Conservation (phyloP, 2,113 vertebrate genomes). For the Scartelaos histophorus region DNA sequence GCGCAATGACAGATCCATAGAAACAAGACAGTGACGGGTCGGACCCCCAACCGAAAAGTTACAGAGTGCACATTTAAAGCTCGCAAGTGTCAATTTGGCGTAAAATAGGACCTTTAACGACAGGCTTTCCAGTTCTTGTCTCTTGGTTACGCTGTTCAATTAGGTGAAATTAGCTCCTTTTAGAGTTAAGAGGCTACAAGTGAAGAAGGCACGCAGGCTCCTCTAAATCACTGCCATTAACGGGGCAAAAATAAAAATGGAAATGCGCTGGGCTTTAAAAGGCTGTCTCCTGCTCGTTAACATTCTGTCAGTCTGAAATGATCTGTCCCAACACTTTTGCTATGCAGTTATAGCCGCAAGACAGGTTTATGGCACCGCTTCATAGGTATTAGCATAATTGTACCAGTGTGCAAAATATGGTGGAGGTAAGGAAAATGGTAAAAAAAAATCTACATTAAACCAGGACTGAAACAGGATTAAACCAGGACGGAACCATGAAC, state of each 20-base stretch:
- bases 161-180: background rate
- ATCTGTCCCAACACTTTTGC: constrained; percentile 25
- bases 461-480: background rate
- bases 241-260: constrained; percentile 5
- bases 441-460: background rate
- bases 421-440: background rate
- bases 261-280: constrained; percentile 6
- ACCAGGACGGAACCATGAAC: too few species aligned
- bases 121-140: background rate
- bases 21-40: too few species aligned
- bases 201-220: background rate
- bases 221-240: background rate
- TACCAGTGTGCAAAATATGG: background rate
- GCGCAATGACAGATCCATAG: too few species aligned
- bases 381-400: background rate
- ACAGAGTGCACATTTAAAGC: too few species aligned
- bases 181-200: background rate
- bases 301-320: constrained; percentile 25
- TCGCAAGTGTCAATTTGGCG: too few species aligned
- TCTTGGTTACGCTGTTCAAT: too few species aligned
- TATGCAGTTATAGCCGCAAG: background rate
- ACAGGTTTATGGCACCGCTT: background rate
- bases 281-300: constrained; percentile 30
- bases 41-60: too few species aligned
- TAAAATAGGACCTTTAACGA: background rate